Evolutionary conservation across 2,888 invertebrate species (phyloP), one percentile per base, ranked within the genome.

Genomic region (Dasypolia templi): DNA sequence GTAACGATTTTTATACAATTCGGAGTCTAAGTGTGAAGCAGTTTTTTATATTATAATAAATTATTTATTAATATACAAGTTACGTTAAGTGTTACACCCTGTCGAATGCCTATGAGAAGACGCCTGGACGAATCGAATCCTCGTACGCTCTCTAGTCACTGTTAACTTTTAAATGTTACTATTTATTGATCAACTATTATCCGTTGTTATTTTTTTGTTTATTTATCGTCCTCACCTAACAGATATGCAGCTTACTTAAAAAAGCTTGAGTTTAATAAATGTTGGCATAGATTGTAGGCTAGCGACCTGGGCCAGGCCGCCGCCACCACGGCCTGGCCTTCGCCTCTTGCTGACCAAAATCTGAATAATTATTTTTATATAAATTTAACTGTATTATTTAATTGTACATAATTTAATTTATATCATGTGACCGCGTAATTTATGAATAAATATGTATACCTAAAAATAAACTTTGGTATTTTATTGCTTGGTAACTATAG

Each of bases 381-480:
- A 94, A 93, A 93, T 91, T 93, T 94, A 95, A 95, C 94, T 94
- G 92, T 95, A 95, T 93, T 94, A 95, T 95, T 95, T 93, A 95
- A 95, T 95, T 96, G 96, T 96, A 96, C 94, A 96, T 96, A 96
- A 95, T 92, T 94, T 94, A 94, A 95, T 95, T 95, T 95, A 95
- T 95, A 94, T 95, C 93, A 95, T 93, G 95, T 95, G 95, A 95
- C 94, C 91, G 94, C 94, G 94, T 95, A 95, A 95, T 95, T 95
- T 95, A 95, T 94, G 92, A 96, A 96, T 95, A 96, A 95, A 96
- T 96, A 95, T 95, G 93, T 95, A 95, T 95, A 95, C 93, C 90
- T 92, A 94, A 95, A 95, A 95, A 93, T 93, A 84, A 77, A 39
- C 59, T 17, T n/a, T 32, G 79, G 87, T 85, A 1, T 93, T 93